phyloP scores from a whole-genome alignment of 2,113 vertebrate genomes.

The Alouatta palliata region DNA sequence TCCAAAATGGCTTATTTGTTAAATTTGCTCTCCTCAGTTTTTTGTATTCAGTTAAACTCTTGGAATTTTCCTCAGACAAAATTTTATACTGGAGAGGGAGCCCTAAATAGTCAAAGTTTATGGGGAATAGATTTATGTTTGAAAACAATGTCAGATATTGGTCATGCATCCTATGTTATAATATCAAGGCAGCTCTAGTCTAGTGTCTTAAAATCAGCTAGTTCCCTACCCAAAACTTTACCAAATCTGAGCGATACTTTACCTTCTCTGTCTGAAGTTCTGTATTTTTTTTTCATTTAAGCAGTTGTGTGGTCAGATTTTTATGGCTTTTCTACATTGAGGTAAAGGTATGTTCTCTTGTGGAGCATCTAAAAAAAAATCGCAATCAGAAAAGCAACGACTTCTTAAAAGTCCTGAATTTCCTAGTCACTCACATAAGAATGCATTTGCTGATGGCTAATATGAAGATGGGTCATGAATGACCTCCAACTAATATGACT shows the following conservation, averaged over 20 bases:
- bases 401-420: not conserved
- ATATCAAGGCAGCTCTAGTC: not conserved
- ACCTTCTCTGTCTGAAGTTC: conserved; percentile 28
- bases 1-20: conserved; percentile 54
- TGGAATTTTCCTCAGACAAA: conserved; percentile 31
- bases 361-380: not conserved
- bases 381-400: not conserved
- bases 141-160: not conserved
- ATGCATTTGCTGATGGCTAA: not conserved
- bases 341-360: not conserved
- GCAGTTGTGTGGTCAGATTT: not conserved
- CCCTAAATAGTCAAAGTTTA: not conserved
- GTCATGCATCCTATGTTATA: not conserved
- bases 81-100: not conserved
- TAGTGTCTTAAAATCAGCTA: not conserved
- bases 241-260: not conserved
- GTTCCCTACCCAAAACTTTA: not conserved
- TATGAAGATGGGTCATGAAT: conserved; percentile 6
- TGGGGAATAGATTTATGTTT: conserved; percentile 29
- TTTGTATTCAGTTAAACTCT: conserved; percentile 39
- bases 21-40: conserved; percentile 47
- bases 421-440: not conserved
- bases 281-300: not conserved
- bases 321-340: not conserved
- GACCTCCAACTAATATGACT: not conserved